These are phyloP conservation scores for Melanostoma mellinum DNA, from an alignment of 2,888 invertebrate species.

Conservation along the genomic window DNA sequence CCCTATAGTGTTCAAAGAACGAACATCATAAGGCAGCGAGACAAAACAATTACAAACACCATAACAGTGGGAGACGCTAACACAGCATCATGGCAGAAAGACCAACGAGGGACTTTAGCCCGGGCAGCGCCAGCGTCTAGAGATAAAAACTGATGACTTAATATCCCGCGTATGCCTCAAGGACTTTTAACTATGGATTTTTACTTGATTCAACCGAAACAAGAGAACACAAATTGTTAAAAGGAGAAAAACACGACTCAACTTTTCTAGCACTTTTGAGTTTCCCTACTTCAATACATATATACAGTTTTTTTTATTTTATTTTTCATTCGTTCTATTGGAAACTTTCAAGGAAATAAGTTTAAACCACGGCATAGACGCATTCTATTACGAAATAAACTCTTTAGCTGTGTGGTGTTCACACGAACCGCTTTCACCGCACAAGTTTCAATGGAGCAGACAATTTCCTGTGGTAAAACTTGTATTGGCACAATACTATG, in stretches of 20 bases:
- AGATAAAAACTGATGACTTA: slow-evolving; percentile 47
- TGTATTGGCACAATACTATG: slow-evolving; percentile 43
- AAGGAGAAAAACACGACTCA: slow-evolving; percentile 50
- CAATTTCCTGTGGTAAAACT: slow-evolving; percentile 55
- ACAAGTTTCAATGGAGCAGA: slow-evolving; percentile 51
- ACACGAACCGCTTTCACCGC: slow-evolving; percentile 41
- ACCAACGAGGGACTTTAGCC: too few species aligned
- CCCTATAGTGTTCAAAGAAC: slow-evolving; percentile 53
- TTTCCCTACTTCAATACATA: slow-evolving; percentile 3
- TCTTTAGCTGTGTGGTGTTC: slow-evolving; percentile 23
- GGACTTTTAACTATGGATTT: slow-evolving; percentile 70
- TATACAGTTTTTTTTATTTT: neutral
- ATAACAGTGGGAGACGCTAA: slow-evolving; percentile 7
- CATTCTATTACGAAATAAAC: slow-evolving; percentile 59
- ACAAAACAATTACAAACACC: slow-evolving; percentile 56
- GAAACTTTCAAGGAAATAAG: slow-evolving; percentile 68
- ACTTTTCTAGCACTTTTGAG: slow-evolving; percentile 43
- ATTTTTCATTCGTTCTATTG: slow-evolving; percentile 38
- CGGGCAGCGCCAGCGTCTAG: slow-evolving; percentile 10
- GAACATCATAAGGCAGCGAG: slow-evolving; percentile 41
- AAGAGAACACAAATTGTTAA: slow-evolving; percentile 66
- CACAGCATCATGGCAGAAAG: neutral
- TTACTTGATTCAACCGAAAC: slow-evolving; percentile 61
- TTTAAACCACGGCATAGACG: slow-evolving; percentile 55
- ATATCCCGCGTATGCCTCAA: slow-evolving; percentile 60